Percentiles rank a stretch among this genome's conserved stretches.
Conservation (phyloP, 2,113 vertebrate genomes). For the Nestor notabilis region DNA sequence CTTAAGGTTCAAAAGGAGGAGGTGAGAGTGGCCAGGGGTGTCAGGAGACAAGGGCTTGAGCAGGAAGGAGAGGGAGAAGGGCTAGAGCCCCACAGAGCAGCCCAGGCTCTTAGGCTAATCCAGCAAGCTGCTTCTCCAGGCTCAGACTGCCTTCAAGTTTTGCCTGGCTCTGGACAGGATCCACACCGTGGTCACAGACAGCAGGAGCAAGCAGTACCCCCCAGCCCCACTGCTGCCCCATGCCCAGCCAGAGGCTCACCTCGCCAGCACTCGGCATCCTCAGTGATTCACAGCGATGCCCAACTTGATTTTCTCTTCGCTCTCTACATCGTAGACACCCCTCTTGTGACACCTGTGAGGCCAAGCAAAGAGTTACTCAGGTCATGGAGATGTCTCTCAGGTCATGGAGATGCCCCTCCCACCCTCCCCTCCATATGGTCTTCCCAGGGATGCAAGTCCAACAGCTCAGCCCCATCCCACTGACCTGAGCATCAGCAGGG, state of each 20-base stretch:
- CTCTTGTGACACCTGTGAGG: slow-evolving; percentile 90
- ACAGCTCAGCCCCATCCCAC: not conserved
- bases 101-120: not conserved
- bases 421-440: fast-evolving
- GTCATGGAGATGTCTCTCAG: not conserved
- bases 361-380: slow-evolving; percentile 19
- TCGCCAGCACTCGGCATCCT: slow-evolving; percentile 60
- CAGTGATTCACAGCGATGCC: slow-evolving; percentile 88
- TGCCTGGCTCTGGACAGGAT: not conserved
- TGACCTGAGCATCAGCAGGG: slow-evolving; percentile 91
- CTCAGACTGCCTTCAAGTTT: not conserved
- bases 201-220: not conserved
- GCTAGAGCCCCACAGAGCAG: not conserved
- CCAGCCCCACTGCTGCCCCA: not conserved
- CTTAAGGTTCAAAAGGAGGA: not conserved
- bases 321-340: slow-evolving; percentile 94
- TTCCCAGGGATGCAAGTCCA: fast-evolving
- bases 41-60: not conserved
- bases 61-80: not conserved
- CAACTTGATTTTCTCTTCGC: slow-evolving; percentile 94
- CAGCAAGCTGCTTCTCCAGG: not conserved
- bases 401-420: not conserved
- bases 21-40: not conserved
- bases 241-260: slow-evolving; percentile 47
- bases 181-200: fast-evolving